Base-by-base conservation (phyloP, 2,888 invertebrate genomes). In the Troilus luridus region DNA sequence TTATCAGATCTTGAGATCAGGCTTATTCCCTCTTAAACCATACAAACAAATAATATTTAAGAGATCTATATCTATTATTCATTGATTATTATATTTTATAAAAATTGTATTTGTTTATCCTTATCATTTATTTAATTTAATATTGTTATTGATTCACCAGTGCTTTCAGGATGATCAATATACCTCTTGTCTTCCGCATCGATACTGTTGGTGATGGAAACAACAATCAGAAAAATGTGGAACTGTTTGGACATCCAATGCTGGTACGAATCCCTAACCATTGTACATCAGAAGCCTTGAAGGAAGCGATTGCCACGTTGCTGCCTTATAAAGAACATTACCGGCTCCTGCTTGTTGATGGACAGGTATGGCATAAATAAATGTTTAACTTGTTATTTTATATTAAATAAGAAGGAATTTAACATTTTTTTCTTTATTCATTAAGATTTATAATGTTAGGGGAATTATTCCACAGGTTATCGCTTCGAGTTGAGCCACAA, bases 241-340 rank as follows among this genome's bases (percentile, higher is more conserved):
- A 94, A 91, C 93, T 95, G 64, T 95, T 96, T 93, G 95, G 95
- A 24, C 95, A 95, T 93, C 96, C 96, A 0, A 94, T 94, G 92
- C 93, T 96, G 88, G 93, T 96, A 64, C 95, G 95, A 93, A 94
- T 96, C 90, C 95, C 96, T 24, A 95, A 95, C 92, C 94, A 94
- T 88, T 93, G 96, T 89, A 94, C 94, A 88, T 95, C 95, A 67
- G 94, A 94, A 21, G 94, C 94, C 91, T 93, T 96, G 58, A 94
- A 95, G 93, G 94, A 94, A 21, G 94, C 94, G 90, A 94, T 96
- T 1, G 94, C 94, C 88, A 94, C 93, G 85, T 93, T 95, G 54
- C 94, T 95, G 88, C 95, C 95, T 1, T 94, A 94, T 91, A 94
- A 94, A 77, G 94, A 94, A 62, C 93, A 93, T 77, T 95, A 95